These are phyloP conservation scores for Drosophila nebulosa DNA, from an alignment of 1,140 invertebrate genomes.

Conservation along the genomic window DNA sequence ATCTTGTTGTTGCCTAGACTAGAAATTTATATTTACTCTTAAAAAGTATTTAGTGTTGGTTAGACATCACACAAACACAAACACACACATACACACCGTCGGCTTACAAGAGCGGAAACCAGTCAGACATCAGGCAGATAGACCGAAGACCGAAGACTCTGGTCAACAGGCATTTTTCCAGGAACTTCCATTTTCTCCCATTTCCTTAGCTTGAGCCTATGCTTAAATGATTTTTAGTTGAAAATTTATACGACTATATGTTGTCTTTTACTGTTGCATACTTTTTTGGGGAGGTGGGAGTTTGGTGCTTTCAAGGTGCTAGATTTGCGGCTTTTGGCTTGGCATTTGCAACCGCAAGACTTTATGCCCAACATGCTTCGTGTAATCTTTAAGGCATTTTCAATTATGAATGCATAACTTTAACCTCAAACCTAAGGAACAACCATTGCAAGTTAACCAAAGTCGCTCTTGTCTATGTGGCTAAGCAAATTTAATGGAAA, in stretches of 20 bases:
- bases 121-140: slow-evolving; percentile 3
- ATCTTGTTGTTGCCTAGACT: slow-evolving; percentile 47
- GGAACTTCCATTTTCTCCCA: background rate
- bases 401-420: background rate
- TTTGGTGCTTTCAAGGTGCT: background rate
- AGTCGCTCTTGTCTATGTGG: background rate
- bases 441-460: background rate
- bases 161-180: slow-evolving; percentile 6
- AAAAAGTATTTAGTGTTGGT: slow-evolving; percentile 53
- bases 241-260: background rate
- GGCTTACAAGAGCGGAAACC: slow-evolving; percentile 6
- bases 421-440: background rate
- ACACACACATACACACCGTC: background rate
- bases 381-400: background rate
- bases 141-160: slow-evolving; percentile 3
- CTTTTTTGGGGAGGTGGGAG: background rate
- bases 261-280: background rate
- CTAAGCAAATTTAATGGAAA: background rate
- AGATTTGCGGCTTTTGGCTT: slow-evolving; percentile 4
- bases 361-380: background rate
- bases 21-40: slow-evolving; percentile 56
- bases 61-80: slow-evolving; percentile 18
- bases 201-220: slow-evolving; percentile 1
- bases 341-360: background rate
- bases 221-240: background rate